Conservation (phyloP, 2,888 invertebrate species). For the Lamproptera curius region DNA sequence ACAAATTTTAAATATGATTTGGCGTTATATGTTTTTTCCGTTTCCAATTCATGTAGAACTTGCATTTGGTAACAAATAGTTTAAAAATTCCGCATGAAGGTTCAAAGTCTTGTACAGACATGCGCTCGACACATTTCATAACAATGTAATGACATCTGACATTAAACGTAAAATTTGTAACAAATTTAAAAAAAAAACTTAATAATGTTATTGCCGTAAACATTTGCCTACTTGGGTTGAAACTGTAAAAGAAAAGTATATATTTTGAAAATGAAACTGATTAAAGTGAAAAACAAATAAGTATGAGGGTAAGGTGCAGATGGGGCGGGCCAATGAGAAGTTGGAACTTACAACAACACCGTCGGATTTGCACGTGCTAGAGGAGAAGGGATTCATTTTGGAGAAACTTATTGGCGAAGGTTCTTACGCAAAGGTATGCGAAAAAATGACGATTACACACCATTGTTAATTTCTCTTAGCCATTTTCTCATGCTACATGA, state of each 20-base stretch:
- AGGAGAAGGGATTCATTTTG: slow-evolving; percentile 79
- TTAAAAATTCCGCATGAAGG: no score
- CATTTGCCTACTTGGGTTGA: not conserved
- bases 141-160: not conserved
- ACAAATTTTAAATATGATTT: no score
- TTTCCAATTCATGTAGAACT: no score
- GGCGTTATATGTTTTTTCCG: no score
- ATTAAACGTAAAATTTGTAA: not conserved
- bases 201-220: not conserved
- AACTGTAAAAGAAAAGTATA: not conserved
- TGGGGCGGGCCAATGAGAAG: slow-evolving; percentile 48
- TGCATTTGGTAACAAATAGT: no score
- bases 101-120: no score
- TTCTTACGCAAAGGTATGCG: slow-evolving; percentile 84
- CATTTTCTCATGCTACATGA: no score
- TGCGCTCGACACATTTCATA: no score
- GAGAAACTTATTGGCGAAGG: slow-evolving; percentile 84
- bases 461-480: no score
- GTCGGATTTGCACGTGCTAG: slow-evolving; percentile 56
- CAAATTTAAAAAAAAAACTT: not conserved
- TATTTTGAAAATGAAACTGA: slow-evolving; percentile 46
- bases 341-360: slow-evolving; percentile 51
- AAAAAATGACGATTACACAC: not conserved
- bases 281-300: slow-evolving; percentile 60
- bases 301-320: slow-evolving; percentile 38